Evolutionary conservation across 2,797 vertebrate species (phyloP), one percentile per base, ranked within the genome.

Genomic region (Falco columbarius): DNA sequence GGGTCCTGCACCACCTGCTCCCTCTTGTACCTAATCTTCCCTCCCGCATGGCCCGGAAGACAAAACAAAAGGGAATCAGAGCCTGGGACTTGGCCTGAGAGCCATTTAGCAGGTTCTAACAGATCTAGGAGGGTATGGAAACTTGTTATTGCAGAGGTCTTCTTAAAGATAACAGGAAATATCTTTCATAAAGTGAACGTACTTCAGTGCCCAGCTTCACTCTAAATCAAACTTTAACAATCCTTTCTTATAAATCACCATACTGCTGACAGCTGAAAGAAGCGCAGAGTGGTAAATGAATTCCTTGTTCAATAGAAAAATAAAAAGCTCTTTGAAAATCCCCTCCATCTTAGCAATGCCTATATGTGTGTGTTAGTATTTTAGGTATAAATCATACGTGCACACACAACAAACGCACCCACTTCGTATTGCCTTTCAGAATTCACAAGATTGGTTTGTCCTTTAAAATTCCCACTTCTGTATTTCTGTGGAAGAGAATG

Each of bases 221-320:
- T 96, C 54, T 97, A 97, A 98, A 97, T 97, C 97, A 97, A 97
- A 84, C 81, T 49, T 46, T 83, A 92, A 93, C 95, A 89, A 91
- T 38, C 32, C 12, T 71, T 81, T 89, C 94, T 71, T 81, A 77
- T 95, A 97, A 97, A 96, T 97, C 96, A 96, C 88, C 80, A 18
- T 66, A 49, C 49, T 80, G 62, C 67, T 95, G 87, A 75, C 71
- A 88, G 32, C 58, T 65, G 80, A 63, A 93, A 96, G 86, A 96
- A 96, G 36, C 62, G 58, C 77, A 95, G 89, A 95, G 56, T 24
- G 55, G 62, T 74, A 96, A 97, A 96, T 90, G 4, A 95, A 96
- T 95, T 96, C 93, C 93, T 86, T 96, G 86, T 23, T 90, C 80
- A 93, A 91, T 75, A 49, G 83, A 46, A n/a, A 62, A 72, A 44